Conservation (phyloP, 2,888 invertebrate genomes). For the Ecdyonurus torrentis region DNA sequence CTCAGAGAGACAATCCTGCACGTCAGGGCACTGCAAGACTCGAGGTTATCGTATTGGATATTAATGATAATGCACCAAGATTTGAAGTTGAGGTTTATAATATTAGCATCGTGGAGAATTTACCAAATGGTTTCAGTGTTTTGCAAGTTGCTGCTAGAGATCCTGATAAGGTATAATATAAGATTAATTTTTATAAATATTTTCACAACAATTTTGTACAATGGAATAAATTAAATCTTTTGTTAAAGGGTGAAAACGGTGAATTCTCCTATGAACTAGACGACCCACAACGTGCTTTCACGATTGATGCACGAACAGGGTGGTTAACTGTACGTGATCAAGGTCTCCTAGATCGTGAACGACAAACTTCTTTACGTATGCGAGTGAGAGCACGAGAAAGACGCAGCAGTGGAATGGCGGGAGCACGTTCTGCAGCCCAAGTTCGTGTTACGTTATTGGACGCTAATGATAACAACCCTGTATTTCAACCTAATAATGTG, state of each 20-base stretch:
- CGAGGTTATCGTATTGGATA: constrained; percentile 54
- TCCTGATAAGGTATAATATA: constrained; percentile 41
- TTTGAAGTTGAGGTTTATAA: constrained; percentile 83
- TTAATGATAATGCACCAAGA: constrained; percentile 72
- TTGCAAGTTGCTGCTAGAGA: constrained; percentile 59
- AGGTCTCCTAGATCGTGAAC: constrained; percentile 62
- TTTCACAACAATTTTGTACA: constrained; percentile 1
- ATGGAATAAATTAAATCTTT: constrained; percentile 8
- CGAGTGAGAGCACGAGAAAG: constrained; percentile 66
- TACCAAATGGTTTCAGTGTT: constrained; percentile 64
- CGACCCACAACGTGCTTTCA: constrained; percentile 59
- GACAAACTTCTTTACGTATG: constrained; percentile 51
- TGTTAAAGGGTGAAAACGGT: constrained; percentile 51
- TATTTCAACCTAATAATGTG: constrained; percentile 65
- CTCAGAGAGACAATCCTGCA: constrained; percentile 46
- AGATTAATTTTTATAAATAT: constrained; percentile 5
- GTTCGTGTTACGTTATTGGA: constrained; percentile 72
- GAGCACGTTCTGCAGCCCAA: constrained; percentile 40
- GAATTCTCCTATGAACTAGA: constrained; percentile 65
- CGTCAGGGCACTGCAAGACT: constrained; percentile 56
- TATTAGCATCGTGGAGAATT: constrained; percentile 80
- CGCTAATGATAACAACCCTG: constrained; percentile 83
- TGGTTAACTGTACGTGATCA: constrained; percentile 71
- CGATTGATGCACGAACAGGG: constrained; percentile 59
- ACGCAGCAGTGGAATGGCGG: constrained; percentile 44